A percentile compares a stretch with the other conserved stretches of the same genome.
Evolutionary conservation across 2,797 vertebrate genomes (phyloP).

Genomic region (Fratercula arctica): DNA sequence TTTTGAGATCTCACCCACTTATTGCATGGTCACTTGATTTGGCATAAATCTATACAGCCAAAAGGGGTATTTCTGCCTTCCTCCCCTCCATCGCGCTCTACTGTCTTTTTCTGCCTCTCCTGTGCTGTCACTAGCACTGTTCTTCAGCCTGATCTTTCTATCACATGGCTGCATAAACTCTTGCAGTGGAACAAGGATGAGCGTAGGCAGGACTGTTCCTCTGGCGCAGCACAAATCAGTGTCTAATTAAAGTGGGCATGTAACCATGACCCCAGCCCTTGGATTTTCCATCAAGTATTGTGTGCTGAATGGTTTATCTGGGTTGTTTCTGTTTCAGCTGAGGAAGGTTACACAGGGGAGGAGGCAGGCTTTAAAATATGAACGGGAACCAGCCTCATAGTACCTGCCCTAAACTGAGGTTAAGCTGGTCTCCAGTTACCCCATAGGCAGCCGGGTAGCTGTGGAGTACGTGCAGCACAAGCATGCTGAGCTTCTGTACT

Average conservation of each 20-base stretch:
- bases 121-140: not conserved
- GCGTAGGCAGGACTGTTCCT: not conserved
- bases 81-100: not conserved
- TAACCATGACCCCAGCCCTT: not conserved
- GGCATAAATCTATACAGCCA: not conserved
- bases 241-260: not conserved
- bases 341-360: not conserved
- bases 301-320: not conserved
- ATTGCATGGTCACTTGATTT: not conserved
- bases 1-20: not conserved
- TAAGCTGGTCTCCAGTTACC: not conserved
- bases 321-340: not conserved
- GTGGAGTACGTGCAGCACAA: not conserved
- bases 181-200: not conserved
- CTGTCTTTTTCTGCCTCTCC: not conserved
- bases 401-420: accelerated
- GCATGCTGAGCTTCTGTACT: not conserved
- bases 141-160: not conserved
- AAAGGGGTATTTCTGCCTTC: not conserved
- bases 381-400: not conserved
- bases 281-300: not conserved
- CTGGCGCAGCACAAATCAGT: not conserved
- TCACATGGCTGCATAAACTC: not conserved
- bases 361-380: not conserved
- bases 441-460: not conserved